A percentile compares a stretch with the other conserved stretches of the same genome.
Evolutionary conservation across 1,140 invertebrate genomes (phyloP).

Genomic region (Hylyphantes graminicola): DNA sequence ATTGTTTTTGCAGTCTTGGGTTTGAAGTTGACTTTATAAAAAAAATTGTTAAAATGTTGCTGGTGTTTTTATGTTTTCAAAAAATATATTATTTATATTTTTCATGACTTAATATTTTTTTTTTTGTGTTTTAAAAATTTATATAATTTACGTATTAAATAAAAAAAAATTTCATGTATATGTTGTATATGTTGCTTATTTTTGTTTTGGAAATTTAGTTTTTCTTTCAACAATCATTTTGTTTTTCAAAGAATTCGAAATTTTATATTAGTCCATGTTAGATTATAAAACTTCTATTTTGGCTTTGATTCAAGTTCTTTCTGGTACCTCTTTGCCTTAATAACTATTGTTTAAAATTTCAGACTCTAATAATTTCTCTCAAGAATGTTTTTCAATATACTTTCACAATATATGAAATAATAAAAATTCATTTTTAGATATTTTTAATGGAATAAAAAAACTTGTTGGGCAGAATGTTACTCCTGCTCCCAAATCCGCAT

Average conservation of each 20-base stretch:
- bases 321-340: not conserved
- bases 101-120: constrained; percentile 61
- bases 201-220: no score
- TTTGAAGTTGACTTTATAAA: not conserved
- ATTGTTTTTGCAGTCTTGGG: not conserved
- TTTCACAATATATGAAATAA: not conserved
- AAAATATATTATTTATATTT: not conserved
- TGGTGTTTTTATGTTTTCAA: constrained; percentile 3
- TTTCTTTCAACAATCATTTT: no score
- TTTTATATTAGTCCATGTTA: not conserved
- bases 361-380: not conserved
- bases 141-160: constrained; percentile 9
- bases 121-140: constrained; percentile 6
- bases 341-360: not conserved
- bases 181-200: not conserved
- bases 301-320: not conserved
- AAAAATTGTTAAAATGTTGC: not conserved
- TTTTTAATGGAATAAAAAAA: constrained; percentile 81
- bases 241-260: no score
- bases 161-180: not conserved
- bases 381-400: not conserved
- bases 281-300: not conserved
- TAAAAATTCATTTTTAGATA: constrained; percentile 70
- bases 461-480: constrained; percentile 72
- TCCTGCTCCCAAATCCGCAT: constrained; percentile 67